Evolutionary conservation across 2,888 invertebrate genomes (phyloP), one percentile per base, ranked within the genome.

Genomic region (Acheta domesticus): DNA sequence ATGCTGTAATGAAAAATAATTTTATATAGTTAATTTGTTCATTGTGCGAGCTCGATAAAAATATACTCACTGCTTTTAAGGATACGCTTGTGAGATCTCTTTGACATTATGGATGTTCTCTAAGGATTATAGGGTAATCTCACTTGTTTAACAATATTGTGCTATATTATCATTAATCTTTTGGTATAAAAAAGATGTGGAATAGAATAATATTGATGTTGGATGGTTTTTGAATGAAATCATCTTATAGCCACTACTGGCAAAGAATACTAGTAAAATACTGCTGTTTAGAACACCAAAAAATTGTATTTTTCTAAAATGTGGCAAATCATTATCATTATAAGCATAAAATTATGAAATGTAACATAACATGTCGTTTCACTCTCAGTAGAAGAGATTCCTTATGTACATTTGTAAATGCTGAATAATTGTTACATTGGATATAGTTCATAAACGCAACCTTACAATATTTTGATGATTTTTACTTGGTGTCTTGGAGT

Each of bases 381-480:
- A 36, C 36, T 62, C 62, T n/a, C 12, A 62, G n/a, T 62, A n/a
- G 62, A 12, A 62, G 62, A n/a, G n/a, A 14, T 62, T 14, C 62
- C 62, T 62, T 62, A n/a, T 62, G 62, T 62, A 62, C 16, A 62
- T 62, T 62, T 62, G 62, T 62, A 62, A 62, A 62, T 62, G 62
- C 14, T 62, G 14, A 62, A 19, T 19, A 62, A 19, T 62, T 62
- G 62, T 62, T 62, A 62, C 14, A 62, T 14, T 19, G 62, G 62
- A n/a, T 8, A 62, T 62, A 62, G 62, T 62, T 62, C 62, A 62
- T 62, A 62, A 62, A 62, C 0, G 62, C 62, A 62, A 62, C 62
- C 62, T 62, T 62, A 36, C 62, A 62, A 62, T 62, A n/a, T 62
- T 62, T 62, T 62, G 62, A 62, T 62, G 62, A 62, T 62, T 62